These are phyloP conservation scores for Mustela erminea DNA, from an alignment of 2,797 vertebrate genomes.

Conservation along the genomic window DNA sequence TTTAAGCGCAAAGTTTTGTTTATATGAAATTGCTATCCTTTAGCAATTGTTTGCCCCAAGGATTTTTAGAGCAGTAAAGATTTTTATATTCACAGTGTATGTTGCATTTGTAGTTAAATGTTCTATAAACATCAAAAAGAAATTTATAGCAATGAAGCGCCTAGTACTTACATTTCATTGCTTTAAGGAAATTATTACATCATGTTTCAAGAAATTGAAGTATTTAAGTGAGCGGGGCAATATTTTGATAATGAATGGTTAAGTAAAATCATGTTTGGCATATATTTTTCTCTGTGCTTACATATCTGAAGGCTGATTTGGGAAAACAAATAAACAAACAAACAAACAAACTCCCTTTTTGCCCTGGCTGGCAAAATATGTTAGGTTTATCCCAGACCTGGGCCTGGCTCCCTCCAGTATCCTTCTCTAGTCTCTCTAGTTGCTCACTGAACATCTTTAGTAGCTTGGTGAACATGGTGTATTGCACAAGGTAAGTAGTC, in stretches of 20 bases:
- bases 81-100: constrained; percentile 54
- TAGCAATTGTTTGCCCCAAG: constrained; percentile 38
- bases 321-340: neutral
- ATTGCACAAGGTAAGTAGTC: constrained; percentile 41
- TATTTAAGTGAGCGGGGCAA: neutral
- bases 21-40: constrained; percentile 54
- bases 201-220: constrained; percentile 22
- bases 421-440: neutral
- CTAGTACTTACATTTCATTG: constrained; percentile 35
- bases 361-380: neutral
- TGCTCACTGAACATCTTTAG: neutral
- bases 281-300: constrained; percentile 1
- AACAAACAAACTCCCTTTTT: constrained; percentile 53
- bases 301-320: constrained; percentile 38
- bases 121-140: constrained; percentile 65
- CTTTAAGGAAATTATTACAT: constrained; percentile 42
- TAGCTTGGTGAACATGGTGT: neutral
- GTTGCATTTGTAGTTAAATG: constrained; percentile 67
- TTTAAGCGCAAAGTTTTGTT: constrained; percentile 56
- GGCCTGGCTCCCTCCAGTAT: neutral
- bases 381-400: neutral
- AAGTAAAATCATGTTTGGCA: neutral
- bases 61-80: constrained; percentile 58
- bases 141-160: constrained; percentile 50
- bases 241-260: constrained; percentile 25